These are phyloP conservation scores for Xestia xanthographa DNA, from an alignment of 2,888 invertebrate species.

Conservation along the genomic window DNA sequence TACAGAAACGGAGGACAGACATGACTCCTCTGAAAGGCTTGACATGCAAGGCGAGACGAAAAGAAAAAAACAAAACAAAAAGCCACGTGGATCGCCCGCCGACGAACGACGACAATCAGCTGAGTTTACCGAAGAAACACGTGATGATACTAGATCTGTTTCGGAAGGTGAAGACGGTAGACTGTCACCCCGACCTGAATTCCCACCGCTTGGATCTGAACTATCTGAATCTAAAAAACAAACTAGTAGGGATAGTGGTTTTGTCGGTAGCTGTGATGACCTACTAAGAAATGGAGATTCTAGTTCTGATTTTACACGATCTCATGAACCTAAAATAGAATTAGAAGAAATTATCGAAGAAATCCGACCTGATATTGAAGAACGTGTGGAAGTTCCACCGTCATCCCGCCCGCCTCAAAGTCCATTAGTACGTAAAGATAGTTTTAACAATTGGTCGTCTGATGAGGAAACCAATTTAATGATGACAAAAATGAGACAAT, in stretches of 20 bases:
- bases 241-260: constrained; percentile 96
- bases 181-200: constrained; percentile 93
- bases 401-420: constrained; percentile 89
- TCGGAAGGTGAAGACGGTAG: constrained; percentile 93
- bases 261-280: constrained; percentile 97
- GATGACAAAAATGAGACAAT: constrained; percentile 98
- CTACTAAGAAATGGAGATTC: constrained; percentile 92
- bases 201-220: constrained; percentile 90
- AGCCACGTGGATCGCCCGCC: constrained; percentile 90
- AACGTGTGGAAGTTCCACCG: constrained; percentile 87
- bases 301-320: constrained; percentile 88
- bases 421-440: constrained; percentile 95
- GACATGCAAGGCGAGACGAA: constrained; percentile 96
- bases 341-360: constrained; percentile 91
- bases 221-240: constrained; percentile 93
- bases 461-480: constrained; percentile 98
- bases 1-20: constrained; percentile 93
- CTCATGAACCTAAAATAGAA: constrained; percentile 90
- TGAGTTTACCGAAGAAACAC: constrained; percentile 91
- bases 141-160: constrained; percentile 90
- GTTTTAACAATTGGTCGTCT: constrained; percentile 98
- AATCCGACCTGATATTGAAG: constrained; percentile 89
- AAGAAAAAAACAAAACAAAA: constrained; percentile 95
- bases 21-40: constrained; percentile 92
- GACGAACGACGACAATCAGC: constrained; percentile 92